Percentiles rank a stretch among this genome's conserved stretches.
phyloP scores from a whole-genome alignment of 2,888 invertebrate genomes.

The Dusona sp. region DNA sequence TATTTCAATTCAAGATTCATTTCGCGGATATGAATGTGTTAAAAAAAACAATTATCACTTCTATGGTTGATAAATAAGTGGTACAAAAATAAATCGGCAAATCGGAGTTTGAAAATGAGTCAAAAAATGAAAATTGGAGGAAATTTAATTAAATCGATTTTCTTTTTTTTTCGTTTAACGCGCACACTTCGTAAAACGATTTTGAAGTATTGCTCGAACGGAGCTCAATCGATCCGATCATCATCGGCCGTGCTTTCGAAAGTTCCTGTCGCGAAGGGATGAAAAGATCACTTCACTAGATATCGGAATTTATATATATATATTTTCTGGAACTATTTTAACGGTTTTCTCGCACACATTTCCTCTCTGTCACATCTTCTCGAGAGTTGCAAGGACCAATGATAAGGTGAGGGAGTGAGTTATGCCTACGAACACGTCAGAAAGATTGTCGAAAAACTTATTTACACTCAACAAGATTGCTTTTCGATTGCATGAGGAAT shows the following conservation, averaged over 20 bases:
- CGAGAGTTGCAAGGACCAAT: neutral
- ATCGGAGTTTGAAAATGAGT: neutral
- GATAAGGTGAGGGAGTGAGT: constrained; percentile 25
- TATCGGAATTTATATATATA: neutral
- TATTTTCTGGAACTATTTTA: neutral
- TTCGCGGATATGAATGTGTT: too few species aligned
- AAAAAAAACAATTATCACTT: neutral
- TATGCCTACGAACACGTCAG: constrained; percentile 38
- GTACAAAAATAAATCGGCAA: neutral
- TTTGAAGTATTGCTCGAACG: neutral
- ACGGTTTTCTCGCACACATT: neutral
- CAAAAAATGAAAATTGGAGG: neutral
- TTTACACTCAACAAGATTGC: constrained; percentile 57
- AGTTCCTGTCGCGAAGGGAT: neutral
- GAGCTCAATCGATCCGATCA: constrained; percentile 40
- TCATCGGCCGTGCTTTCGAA: constrained; percentile 25
- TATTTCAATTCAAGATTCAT: neutral
- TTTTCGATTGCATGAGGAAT: constrained; percentile 33
- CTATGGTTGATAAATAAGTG: neutral
- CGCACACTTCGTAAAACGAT: constrained; percentile 1
- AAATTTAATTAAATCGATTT: neutral
- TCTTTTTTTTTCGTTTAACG: neutral
- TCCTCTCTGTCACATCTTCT: neutral
- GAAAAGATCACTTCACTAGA: constrained; percentile 11
- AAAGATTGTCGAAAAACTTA: constrained; percentile 58